Conservation (phyloP, 2,797 vertebrate genomes). For the Gymnoscopelus braueri region DNA sequence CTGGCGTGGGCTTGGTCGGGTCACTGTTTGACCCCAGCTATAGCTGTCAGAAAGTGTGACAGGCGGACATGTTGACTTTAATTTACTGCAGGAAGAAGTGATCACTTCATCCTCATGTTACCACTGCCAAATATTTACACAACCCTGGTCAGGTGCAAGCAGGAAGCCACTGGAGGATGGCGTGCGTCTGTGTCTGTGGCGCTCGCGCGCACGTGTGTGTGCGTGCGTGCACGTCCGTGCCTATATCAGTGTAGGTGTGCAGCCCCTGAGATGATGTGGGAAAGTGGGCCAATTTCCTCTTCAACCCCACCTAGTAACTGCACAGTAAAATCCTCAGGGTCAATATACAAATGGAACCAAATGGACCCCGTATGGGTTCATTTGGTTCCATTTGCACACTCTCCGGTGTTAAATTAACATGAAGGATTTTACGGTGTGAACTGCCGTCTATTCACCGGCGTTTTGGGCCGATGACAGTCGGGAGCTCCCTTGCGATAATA, state of each 20-base stretch:
- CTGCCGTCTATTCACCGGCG: constrained; percentile 22
- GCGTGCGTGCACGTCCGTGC: background rate
- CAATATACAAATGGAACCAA: no score
- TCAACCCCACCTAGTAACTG: background rate
- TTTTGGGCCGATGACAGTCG: constrained; percentile 29
- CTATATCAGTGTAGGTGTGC: constrained; percentile 18
- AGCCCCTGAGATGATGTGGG: constrained; percentile 43
- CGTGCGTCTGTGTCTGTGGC: constrained; percentile 13
- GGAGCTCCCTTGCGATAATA: constrained; percentile 26
- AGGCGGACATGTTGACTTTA: constrained; percentile 69
- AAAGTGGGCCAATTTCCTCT: constrained; percentile 32
- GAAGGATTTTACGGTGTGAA: background rate
- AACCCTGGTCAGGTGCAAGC: constrained; percentile 64
- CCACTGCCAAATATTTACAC: constrained; percentile 68
- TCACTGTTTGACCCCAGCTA: constrained; percentile 48
- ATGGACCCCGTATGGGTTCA: no score
- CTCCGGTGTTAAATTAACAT: no score
- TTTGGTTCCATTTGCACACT: no score
- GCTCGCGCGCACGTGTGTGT: constrained; percentile 3
- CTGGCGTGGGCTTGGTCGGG: constrained; percentile 30
- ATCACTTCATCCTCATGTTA: constrained; percentile 64
- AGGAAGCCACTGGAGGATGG: constrained; percentile 50
- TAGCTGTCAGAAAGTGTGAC: constrained; percentile 46
- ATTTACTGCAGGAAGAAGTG: constrained; percentile 67
- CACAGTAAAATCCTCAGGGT: no score